Evolutionary conservation across 2,797 vertebrate genomes (phyloP).

Genomic region (Sebastes matsubarae): DNA sequence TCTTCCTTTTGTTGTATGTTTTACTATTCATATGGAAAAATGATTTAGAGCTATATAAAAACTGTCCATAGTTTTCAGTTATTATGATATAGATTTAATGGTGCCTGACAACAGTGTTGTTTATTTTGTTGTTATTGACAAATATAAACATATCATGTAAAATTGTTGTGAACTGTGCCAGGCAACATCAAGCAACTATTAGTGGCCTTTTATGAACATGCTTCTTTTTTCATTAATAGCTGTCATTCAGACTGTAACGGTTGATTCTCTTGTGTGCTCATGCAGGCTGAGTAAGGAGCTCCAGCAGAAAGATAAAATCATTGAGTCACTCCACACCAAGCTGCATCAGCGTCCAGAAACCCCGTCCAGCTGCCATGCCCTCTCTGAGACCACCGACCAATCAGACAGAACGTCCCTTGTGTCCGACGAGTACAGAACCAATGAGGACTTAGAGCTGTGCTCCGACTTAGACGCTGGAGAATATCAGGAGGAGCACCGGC

Average conservation of each 20-base stretch:
- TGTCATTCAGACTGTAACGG: background rate
- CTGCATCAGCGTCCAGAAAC: constrained; percentile 87
- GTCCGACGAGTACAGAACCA: constrained; percentile 84
- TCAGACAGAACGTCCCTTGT: constrained; percentile 88
- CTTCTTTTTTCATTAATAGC: background rate
- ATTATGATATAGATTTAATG: background rate
- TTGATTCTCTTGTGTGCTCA: constrained; percentile 6
- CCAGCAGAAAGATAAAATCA: constrained; percentile 92
- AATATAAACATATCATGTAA: background rate
- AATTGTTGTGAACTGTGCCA: background rate
- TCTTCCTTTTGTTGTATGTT: background rate
- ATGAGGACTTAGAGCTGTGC: constrained; percentile 89
- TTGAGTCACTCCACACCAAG: constrained; percentile 90
- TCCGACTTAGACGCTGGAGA: constrained; percentile 89
- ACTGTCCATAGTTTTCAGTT: background rate
- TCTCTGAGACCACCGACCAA: constrained; percentile 89
- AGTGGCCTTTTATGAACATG: background rate
- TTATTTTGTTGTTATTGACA: background rate
- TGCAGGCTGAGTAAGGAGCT: constrained; percentile 90
- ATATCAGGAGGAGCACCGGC: constrained; percentile 75
- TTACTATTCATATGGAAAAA: background rate
- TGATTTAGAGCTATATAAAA: background rate
- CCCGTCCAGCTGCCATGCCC: constrained; percentile 86
- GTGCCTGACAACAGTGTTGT: background rate
- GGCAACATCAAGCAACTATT: background rate